phyloP scores from a whole-genome alignment of 2,888 invertebrate genomes.

The Melolontha melolontha region DNA sequence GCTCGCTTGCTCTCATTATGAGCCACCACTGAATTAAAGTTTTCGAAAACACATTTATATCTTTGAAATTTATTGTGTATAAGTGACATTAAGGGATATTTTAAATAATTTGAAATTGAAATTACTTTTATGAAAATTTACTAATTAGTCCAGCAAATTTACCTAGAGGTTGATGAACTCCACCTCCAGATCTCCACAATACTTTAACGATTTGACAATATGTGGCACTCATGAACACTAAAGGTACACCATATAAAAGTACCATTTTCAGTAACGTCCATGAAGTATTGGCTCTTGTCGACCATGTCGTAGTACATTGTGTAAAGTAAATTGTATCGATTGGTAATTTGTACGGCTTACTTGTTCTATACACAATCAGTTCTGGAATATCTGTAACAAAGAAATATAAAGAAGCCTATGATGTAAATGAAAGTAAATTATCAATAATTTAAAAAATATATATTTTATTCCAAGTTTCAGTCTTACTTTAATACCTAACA shows the following conservation, averaged over 20 bases:
- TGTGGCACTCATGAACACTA: conserved; percentile 85
- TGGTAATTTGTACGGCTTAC: conserved; percentile 61
- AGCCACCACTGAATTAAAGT: too few species aligned
- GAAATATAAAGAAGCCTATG: conserved; percentile 27
- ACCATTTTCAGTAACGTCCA: conserved; percentile 79
- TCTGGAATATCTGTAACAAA: conserved; percentile 79
- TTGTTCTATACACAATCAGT: conserved; percentile 77
- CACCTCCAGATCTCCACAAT: conserved; percentile 83
- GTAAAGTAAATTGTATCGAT: conserved; percentile 70
- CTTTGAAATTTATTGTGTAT: too few species aligned
- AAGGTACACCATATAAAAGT: conserved; percentile 83
- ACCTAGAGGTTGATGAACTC: conserved; percentile 74
- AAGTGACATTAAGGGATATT: too few species aligned
- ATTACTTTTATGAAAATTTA: too few species aligned
- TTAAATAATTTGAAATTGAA: too few species aligned
- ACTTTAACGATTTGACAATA: conserved; percentile 88
- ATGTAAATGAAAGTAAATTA: too few species aligned
- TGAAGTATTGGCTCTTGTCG: conserved; percentile 73
- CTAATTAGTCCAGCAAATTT: conserved; percentile 18
- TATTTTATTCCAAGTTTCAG: too few species aligned
- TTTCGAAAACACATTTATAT: too few species aligned
- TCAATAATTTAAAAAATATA: too few species aligned
- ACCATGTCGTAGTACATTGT: conserved; percentile 79
- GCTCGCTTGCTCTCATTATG: too few species aligned
- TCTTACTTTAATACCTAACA: too few species aligned